Evolutionary conservation across 2,888 invertebrate species (phyloP).

Genomic region (Eupithecia dodoneata): DNA sequence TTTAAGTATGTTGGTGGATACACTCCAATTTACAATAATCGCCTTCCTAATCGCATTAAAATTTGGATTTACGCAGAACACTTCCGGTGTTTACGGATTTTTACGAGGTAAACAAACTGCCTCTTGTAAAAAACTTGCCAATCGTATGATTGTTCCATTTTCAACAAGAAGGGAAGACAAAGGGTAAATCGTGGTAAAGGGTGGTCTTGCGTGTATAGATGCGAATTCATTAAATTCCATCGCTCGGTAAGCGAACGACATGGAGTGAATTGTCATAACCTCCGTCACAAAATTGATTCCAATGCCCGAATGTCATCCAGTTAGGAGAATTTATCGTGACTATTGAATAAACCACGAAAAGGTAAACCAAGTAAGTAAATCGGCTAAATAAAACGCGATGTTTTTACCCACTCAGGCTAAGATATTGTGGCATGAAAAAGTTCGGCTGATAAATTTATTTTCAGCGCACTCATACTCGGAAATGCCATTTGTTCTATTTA

Average conservation of each 20-base stretch:
- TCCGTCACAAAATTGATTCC: slow-evolving; percentile 58
- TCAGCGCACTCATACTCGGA: slow-evolving; percentile 23
- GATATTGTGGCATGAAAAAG: slow-evolving; percentile 18
- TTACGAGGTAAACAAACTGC: slow-evolving; percentile 3
- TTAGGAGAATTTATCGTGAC: slow-evolving; percentile 53
- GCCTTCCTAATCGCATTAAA: slow-evolving; percentile 4
- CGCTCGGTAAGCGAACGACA: slow-evolving; percentile 47
- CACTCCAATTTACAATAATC: neutral
- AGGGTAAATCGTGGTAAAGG: slow-evolving; percentile 42
- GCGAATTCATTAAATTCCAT: slow-evolving; percentile 62
- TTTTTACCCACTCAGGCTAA: slow-evolving; percentile 44
- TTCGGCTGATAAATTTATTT: slow-evolving; percentile 27
- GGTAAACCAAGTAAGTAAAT: neutral
- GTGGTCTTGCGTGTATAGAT: slow-evolving; percentile 57
- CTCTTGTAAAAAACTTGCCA: slow-evolving; percentile 27
- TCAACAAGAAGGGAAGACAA: slow-evolving; percentile 33
- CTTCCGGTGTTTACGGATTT: slow-evolving; percentile 5
- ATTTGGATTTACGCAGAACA: neutral
- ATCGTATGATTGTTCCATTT: slow-evolving; percentile 34
- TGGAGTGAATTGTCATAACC: slow-evolving; percentile 49
- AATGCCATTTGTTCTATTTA: slow-evolving; percentile 28
- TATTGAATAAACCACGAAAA: slow-evolving; percentile 47
- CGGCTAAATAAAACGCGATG: slow-evolving; percentile 43
- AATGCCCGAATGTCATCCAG: slow-evolving; percentile 50
- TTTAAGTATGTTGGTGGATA: neutral